phyloP scores from a whole-genome alignment of 1,140 invertebrate species.

The Odontomachus brunneus region DNA sequence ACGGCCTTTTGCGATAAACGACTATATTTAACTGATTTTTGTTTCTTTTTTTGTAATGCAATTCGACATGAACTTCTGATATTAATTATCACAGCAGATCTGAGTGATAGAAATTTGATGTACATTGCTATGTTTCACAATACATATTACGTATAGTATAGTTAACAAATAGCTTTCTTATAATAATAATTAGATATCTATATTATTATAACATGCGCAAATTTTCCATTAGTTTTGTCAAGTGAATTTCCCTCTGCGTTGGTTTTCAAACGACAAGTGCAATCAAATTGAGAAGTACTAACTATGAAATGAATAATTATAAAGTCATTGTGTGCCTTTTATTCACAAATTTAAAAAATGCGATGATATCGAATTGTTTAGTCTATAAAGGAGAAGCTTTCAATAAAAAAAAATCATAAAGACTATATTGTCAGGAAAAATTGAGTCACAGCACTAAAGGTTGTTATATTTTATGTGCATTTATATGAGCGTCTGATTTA shows the following conservation, averaged over 20 bases:
- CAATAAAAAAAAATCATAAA: neutral
- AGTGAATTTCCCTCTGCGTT: neutral
- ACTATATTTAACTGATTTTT: conserved; percentile 3
- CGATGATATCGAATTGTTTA: conserved; percentile 41
- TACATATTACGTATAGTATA: neutral
- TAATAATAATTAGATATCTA: too few species aligned
- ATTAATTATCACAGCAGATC: neutral
- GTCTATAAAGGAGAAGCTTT: conserved; percentile 22
- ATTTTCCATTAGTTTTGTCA: neutral
- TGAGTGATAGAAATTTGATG: neutral
- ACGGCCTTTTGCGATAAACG: conserved; percentile 15
- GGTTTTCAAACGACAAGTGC: neutral
- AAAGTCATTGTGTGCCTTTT: conserved; percentile 27
- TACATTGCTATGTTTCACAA: neutral
- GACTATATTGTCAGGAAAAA: neutral
- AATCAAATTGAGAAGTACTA: conserved; percentile 7
- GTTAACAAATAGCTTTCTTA: neutral
- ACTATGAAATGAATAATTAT: neutral
- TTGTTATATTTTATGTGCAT: too few species aligned
- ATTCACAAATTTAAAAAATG: conserved; percentile 26
- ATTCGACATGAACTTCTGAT: neutral
- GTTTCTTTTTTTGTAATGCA: neutral
- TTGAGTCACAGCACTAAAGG: neutral
- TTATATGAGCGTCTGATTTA: conserved; percentile 3
- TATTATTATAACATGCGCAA: neutral